Percentiles rank a stretch among this genome's conserved stretches.
Conservation (phyloP, 2,888 invertebrate species). For the Marronus borbonicus region DNA sequence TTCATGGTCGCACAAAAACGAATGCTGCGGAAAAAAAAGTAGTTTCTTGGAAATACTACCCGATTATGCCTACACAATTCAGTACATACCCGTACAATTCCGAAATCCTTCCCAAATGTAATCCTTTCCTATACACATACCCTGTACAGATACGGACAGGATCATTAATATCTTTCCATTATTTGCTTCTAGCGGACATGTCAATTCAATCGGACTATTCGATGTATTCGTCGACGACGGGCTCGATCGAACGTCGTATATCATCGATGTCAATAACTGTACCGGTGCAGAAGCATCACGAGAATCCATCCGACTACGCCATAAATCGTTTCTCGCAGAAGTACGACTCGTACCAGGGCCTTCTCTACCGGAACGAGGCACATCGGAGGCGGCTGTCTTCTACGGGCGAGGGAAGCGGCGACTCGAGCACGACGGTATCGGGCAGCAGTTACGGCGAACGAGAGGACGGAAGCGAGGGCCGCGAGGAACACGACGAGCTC, state of each 20-base stretch:
- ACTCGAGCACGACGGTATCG: conserved; percentile 71
- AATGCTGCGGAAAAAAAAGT: too few species aligned
- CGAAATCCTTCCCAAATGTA: background rate
- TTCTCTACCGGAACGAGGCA: conserved; percentile 62
- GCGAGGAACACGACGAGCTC: conserved; percentile 71
- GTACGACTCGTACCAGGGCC: conserved; percentile 67
- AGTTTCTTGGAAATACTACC: too few species aligned
- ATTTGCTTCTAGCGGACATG: conserved; percentile 46
- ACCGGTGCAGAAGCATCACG: conserved; percentile 55
- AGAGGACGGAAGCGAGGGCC: conserved; percentile 75
- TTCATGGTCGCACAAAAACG: too few species aligned
- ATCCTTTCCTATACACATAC: background rate
- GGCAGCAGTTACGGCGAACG: conserved; percentile 70
- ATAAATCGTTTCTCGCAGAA: conserved; percentile 65
- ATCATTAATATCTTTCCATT: conserved; percentile 36
- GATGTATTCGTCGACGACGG: conserved; percentile 67
- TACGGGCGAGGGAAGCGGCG: conserved; percentile 74
- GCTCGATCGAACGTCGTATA: conserved; percentile 63
- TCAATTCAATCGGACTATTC: conserved; percentile 48
- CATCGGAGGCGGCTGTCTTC: conserved; percentile 74
- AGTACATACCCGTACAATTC: background rate
- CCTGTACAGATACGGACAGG: background rate
- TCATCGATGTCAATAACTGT: conserved; percentile 64
- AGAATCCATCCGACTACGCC: conserved; percentile 61
- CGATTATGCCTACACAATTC: too few species aligned